A percentile compares a stretch with the other conserved stretches of the same genome.
These are phyloP conservation scores for Nematolebias whitei DNA, from an alignment of 2,113 vertebrate species.

Conservation along the genomic window DNA sequence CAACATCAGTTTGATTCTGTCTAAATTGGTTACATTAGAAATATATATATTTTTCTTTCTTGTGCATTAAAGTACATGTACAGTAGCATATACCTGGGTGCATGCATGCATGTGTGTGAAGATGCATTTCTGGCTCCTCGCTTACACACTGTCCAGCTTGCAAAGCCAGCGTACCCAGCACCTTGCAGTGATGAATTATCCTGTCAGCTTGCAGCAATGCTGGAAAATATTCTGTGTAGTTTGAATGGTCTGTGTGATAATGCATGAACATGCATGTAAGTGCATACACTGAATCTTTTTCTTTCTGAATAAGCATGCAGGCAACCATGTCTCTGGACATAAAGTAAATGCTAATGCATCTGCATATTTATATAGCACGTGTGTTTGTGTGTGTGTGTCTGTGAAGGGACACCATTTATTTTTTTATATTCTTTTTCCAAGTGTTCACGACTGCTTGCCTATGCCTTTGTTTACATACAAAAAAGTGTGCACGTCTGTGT, in stretches of 20 bases:
- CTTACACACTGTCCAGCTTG: constrained; percentile 27
- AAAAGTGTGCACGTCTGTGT: constrained; percentile 1
- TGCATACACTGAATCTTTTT: neutral
- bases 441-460: too few relatives aligned
- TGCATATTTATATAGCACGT: neutral
- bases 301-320: neutral
- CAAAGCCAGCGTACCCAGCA: constrained; percentile 37
- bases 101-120: neutral
- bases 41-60: too few relatives aligned
- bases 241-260: constrained; percentile 25
- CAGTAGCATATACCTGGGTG: neutral
- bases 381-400: too few relatives aligned
- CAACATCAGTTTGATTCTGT: too few relatives aligned
- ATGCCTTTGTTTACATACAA: neutral
- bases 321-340: neutral
- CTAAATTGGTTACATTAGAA: too few relatives aligned
- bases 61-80: neutral
- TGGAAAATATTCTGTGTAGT: constrained; percentile 31
- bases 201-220: constrained; percentile 52
- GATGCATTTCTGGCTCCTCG: constrained; percentile 13
- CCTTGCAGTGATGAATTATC: constrained; percentile 60
- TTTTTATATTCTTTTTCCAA: too few relatives aligned
- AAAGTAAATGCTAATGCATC: neutral
- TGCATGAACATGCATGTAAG: neutral
- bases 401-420: too few relatives aligned